A percentile compares a stretch with the other conserved stretches of the same genome.
Conservation (phyloP, 2,797 vertebrate species). For the Girardinus metallicus region DNA sequence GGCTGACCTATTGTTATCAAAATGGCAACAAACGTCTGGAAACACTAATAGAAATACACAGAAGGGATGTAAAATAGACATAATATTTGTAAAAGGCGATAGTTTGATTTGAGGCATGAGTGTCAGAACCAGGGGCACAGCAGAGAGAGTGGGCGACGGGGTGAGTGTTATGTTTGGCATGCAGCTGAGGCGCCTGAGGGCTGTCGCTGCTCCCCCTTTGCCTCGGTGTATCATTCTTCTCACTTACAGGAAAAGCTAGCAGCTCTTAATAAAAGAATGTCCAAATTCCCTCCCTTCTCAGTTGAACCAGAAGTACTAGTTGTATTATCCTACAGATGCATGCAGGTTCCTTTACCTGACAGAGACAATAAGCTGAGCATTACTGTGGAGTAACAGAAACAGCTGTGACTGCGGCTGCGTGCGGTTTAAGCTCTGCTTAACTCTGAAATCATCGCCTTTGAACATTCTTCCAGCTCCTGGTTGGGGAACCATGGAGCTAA, state of each 20-base stretch:
- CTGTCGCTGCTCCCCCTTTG: conserved; percentile 28
- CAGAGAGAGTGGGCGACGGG: conserved; percentile 27
- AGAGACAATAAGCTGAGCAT: conserved; percentile 16
- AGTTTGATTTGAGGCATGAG: conserved; percentile 36
- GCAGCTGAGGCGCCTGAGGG: conserved; percentile 57
- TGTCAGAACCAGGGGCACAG: conserved; percentile 29
- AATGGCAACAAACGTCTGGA: conserved; percentile 16
- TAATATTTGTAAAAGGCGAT: conserved; percentile 8
- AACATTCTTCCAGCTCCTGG: conserved; percentile 44
- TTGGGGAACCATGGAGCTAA: conserved; percentile 24
- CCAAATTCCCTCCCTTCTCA: conserved; percentile 13
- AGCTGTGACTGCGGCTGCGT: conserved; percentile 15
- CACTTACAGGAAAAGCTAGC: conserved; percentile 15
- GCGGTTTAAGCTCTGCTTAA: conserved; percentile 48
- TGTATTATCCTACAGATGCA: background rate
- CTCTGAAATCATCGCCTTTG: conserved; percentile 49
- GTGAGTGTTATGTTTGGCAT: conserved; percentile 69
- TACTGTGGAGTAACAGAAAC: background rate
- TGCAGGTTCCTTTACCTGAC: conserved; percentile 4
- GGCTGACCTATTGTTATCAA: conserved; percentile 16
- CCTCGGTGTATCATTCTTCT: conserved; percentile 41
- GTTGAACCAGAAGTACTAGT: background rate
- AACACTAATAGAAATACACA: conserved; percentile 7
- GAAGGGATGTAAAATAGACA: conserved; percentile 2
- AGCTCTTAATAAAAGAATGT: conserved; percentile 30